These are phyloP conservation scores for Hedya salicella DNA, from an alignment of 2,888 invertebrate species.

Conservation along the genomic window DNA sequence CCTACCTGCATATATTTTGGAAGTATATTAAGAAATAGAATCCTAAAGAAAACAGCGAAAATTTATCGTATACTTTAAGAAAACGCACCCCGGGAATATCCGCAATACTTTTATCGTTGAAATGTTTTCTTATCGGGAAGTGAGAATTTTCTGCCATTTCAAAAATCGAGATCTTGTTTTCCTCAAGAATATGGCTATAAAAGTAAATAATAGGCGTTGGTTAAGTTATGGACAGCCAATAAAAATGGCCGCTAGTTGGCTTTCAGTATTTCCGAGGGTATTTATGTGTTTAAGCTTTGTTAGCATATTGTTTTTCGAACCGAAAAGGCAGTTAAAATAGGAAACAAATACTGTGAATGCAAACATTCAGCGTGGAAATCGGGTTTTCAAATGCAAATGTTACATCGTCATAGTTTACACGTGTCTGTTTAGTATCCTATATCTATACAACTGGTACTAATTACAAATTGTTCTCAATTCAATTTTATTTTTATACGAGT, in stretches of 20 bases:
- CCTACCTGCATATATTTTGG: too few relatives aligned
- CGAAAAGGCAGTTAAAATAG: not conserved
- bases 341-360: not conserved
- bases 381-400: too few relatives aligned
- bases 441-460: too few relatives aligned
- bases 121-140: conserved; percentile 32
- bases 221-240: conserved; percentile 33
- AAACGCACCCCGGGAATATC: not conserved
- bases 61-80: not conserved
- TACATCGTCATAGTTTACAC: too few relatives aligned
- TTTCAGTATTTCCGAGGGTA: not conserved
- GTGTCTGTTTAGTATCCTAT: too few relatives aligned
- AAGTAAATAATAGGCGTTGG: conserved; percentile 37
- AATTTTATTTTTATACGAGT: too few relatives aligned
- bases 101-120: conserved; percentile 12
- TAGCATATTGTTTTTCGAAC: conserved; percentile 16
- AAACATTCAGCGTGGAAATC: too few relatives aligned
- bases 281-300: conserved; percentile 30
- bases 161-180: conserved; percentile 35
- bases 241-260: conserved; percentile 23
- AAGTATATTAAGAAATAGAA: too few relatives aligned
- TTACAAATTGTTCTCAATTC: too few relatives aligned
- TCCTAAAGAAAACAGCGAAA: too few relatives aligned
- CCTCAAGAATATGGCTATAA: conserved; percentile 39
- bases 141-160: conserved; percentile 31